These are phyloP conservation scores for Uropsilus gracilis DNA, from an alignment of 2,113 vertebrate genomes.

Conservation along the genomic window DNA sequence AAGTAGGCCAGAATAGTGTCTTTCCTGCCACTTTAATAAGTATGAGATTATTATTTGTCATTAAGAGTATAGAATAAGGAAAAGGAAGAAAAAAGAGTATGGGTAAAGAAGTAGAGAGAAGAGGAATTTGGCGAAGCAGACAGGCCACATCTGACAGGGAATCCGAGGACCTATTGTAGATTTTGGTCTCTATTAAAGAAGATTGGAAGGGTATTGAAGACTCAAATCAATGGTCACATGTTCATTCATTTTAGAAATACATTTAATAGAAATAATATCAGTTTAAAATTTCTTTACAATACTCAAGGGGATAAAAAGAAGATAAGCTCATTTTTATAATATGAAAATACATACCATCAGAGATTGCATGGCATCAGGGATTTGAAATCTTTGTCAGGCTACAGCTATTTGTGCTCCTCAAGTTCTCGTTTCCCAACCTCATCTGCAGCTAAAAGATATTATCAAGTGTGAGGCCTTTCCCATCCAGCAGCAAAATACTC, in stretches of 20 bases:
- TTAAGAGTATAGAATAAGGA: background rate
- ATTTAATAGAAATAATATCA: conserved; percentile 28
- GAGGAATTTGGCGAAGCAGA: background rate
- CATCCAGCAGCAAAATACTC: background rate
- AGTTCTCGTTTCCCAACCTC: background rate
- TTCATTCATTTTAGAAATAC: conserved; percentile 14
- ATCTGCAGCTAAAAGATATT: background rate
- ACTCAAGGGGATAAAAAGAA: conserved; percentile 13
- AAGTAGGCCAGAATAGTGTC: background rate
- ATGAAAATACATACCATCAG: background rate
- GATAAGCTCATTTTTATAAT: background rate
- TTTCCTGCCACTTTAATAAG: background rate
- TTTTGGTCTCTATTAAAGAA: background rate
- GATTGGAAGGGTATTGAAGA: background rate
- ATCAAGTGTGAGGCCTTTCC: background rate
- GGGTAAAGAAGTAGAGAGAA: background rate
- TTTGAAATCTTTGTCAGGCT: background rate
- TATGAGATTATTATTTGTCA: background rate
- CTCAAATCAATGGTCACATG: background rate
- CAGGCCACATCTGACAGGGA: background rate
- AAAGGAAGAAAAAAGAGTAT: background rate
- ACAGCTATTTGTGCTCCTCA: background rate
- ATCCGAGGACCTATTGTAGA: background rate
- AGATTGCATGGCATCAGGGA: background rate
- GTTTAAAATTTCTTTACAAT: conserved; percentile 24